phyloP scores from a whole-genome alignment of 2,797 vertebrate species.

The Malacoctenus gilli region DNA sequence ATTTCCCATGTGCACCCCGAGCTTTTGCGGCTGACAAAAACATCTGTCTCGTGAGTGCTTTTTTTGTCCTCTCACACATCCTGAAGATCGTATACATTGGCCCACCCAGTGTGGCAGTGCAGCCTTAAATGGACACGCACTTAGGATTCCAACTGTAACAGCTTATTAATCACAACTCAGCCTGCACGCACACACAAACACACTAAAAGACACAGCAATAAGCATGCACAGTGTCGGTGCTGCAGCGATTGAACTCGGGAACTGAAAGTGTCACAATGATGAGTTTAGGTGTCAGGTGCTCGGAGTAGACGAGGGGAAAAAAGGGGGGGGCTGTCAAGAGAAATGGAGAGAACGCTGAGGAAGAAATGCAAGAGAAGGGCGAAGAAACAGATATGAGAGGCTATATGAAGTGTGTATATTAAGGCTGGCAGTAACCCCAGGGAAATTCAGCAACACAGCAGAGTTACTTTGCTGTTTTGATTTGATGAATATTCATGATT shows the following conservation, averaged over 20 bases:
- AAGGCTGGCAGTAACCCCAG: constrained; percentile 36
- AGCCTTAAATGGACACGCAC: constrained; percentile 65
- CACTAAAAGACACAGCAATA: too few species aligned
- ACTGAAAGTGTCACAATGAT: background rate
- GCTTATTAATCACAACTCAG: constrained; percentile 39
- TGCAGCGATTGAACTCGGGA: too few species aligned
- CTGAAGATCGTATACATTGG: background rate
- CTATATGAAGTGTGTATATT: constrained; percentile 14
- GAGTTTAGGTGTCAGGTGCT: background rate
- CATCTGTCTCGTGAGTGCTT: constrained; percentile 8
- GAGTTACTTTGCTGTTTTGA: constrained; percentile 45
- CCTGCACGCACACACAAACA: constrained; percentile 8
- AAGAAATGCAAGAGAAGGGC: background rate
- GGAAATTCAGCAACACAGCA: constrained; percentile 47
- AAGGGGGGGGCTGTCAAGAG: background rate
- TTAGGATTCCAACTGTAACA: constrained; percentile 25
- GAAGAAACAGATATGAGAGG: constrained; percentile 9
- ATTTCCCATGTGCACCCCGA: constrained; percentile 3
- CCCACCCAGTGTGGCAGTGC: constrained; percentile 40
- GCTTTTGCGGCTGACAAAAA: too few species aligned
- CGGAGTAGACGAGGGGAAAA: background rate
- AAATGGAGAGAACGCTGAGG: background rate
- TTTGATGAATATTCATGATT: constrained; percentile 68
- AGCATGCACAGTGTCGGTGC: too few species aligned
- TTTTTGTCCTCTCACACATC: constrained; percentile 8